phyloP scores from a whole-genome alignment of 2,113 vertebrate species.

The Microtus montanus region DNA sequence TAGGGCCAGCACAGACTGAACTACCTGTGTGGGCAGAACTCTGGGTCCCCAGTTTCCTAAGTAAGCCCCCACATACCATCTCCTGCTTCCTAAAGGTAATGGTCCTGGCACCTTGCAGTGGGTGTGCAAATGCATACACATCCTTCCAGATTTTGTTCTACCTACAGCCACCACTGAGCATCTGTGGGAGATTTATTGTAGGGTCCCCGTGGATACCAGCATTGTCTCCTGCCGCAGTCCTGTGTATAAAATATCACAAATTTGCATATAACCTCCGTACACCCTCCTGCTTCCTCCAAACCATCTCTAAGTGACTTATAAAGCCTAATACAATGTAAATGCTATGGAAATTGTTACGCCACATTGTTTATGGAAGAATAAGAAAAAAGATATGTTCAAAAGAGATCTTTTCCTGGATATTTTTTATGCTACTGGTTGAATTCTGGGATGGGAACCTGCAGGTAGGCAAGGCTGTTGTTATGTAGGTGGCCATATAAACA shows the following conservation, averaged over 20 bases:
- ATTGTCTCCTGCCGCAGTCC: neutral
- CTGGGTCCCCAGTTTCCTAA: neutral
- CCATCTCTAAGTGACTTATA: neutral
- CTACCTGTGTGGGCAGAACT: neutral
- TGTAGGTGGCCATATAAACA: accelerated
- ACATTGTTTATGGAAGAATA: neutral
- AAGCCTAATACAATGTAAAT: neutral
- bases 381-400: neutral
- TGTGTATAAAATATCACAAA: neutral
- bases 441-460: neutral
- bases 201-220: neutral
- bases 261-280: neutral
- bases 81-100: neutral
- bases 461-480: neutral
- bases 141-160: neutral
- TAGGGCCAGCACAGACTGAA: neutral
- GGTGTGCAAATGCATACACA: accelerated
- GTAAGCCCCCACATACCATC: neutral
- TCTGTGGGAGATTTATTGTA: neutral
- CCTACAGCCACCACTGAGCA: neutral
- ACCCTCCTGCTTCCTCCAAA: neutral
- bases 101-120: neutral
- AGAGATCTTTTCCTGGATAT: neutral
- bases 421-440: neutral
- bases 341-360: neutral